Base-by-base conservation (phyloP, 2,797 vertebrate species). In the Todus mexicanus region DNA sequence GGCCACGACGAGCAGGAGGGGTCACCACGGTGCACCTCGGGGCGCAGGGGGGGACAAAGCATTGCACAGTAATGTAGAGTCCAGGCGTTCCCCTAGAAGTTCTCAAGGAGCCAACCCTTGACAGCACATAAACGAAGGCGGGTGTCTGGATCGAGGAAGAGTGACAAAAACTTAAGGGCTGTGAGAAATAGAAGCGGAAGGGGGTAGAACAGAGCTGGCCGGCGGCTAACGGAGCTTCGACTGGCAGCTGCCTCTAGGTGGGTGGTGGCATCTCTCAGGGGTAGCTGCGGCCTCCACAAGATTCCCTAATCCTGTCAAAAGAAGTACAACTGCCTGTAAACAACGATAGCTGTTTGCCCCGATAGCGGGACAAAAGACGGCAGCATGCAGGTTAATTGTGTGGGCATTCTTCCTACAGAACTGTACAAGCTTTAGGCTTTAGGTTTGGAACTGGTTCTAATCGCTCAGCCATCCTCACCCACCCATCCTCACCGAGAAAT, bases 251-350 rank as follows among this genome's bases (percentile, higher is more conserved):
- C 92, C 94, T 93, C 91, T 60, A 74, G 95, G 84, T 18, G 56
- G 80, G 80, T 72, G 94, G 43, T 87, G 85, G 29, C 70, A 69
- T 51, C 70, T 69, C 95, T 97, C 96, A 97, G 61, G 96, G 97
- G 74, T 97, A 97, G 93, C 96, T 94, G 75, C 95, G 95, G 96
- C 96, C 94, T 97, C 97, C 97, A 74, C 97, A 97, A 88, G 97
- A 95, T 68, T 97, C 97, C 97, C 97, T 97, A 96, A 97, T 97
- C 97, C 97, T 97, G 97, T 95, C 92, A 90, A 96, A 95, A 95
- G 69, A 95, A 95, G 95, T 29, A 95, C 83, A 96, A 89, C 94
- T 94, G 86, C 93, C 92, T 91, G 87, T 96, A 50, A 93, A 27
- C 48, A 86, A 61, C 76, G n/a, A 25, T 0, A 92, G 84, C 63